Percentiles rank a stretch among this genome's conserved stretches.
phyloP scores from a whole-genome alignment of 2,888 invertebrate genomes.

The Leuctra nigra region DNA sequence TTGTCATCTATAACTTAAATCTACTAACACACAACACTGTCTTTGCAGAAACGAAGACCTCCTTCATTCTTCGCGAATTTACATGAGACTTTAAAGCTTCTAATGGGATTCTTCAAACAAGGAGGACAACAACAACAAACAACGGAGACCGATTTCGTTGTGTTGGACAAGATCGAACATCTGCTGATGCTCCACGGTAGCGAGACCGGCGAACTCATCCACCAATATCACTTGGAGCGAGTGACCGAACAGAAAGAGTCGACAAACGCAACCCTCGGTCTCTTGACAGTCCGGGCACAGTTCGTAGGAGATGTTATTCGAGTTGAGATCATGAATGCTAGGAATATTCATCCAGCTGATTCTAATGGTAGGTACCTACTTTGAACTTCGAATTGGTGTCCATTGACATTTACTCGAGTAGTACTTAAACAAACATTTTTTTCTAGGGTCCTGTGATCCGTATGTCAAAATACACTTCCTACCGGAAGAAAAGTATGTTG shows the following conservation, averaged over 20 bases:
- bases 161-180: constrained; percentile 47
- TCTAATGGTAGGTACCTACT: constrained; percentile 61
- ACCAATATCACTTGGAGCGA: constrained; percentile 60
- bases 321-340: constrained; percentile 83
- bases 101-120: constrained; percentile 82
- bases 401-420: no score
- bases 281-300: constrained; percentile 69
- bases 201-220: constrained; percentile 83
- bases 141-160: constrained; percentile 35
- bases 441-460: constrained; percentile 79
- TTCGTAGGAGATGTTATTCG: constrained; percentile 64
- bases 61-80: constrained; percentile 89
- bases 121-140: constrained; percentile 40
- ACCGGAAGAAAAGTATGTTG: constrained; percentile 76
- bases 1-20: no score
- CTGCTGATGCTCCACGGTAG: constrained; percentile 76
- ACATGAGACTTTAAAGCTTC: constrained; percentile 74
- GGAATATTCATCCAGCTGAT: constrained; percentile 80
- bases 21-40: no score
- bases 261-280: constrained; percentile 59
- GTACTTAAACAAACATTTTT: no score
- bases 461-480: constrained; percentile 82
- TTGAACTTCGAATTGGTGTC: no score
- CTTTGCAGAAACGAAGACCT: constrained; percentile 75
- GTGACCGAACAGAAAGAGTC: constrained; percentile 60